Conservation (phyloP, 2,113 vertebrate genomes). For the Candoia aspera region DNA sequence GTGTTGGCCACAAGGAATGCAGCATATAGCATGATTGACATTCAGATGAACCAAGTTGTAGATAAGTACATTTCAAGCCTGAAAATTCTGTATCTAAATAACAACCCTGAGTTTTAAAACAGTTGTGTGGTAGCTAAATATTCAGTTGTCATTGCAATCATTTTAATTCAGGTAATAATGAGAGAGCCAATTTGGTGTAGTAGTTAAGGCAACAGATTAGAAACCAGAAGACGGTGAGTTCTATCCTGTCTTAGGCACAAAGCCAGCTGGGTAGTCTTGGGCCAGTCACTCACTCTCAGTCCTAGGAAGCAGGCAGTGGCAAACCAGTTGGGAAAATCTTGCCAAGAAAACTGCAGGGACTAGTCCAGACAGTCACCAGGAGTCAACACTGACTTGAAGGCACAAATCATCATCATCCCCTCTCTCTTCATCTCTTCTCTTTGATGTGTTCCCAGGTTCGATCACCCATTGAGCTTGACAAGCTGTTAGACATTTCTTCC, state of each 20-base stretch:
- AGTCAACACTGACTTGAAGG: not conserved
- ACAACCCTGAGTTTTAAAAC: not conserved
- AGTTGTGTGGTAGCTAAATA: not conserved
- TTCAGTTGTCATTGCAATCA: not conserved
- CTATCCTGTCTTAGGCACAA: not conserved
- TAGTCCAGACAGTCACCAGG: too few relatives aligned
- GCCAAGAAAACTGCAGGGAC: not conserved
- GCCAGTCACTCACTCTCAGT: not conserved
- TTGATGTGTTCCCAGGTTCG: conserved; percentile 21
- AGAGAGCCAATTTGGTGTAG: not conserved
- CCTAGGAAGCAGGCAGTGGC: not conserved
- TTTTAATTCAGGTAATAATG: not conserved
- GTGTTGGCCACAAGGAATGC: not conserved
- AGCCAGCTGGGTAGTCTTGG: not conserved
- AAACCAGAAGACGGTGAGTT: not conserved
- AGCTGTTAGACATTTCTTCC: conserved; percentile 23
- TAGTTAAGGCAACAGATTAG: not conserved
- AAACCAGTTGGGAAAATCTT: not conserved
- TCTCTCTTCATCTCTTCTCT: not conserved
- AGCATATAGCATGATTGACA: not conserved
- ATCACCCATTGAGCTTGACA: conserved; percentile 13
- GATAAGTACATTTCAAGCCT: not conserved
- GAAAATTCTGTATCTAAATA: not conserved
- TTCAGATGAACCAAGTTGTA: not conserved
- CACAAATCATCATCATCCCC: not conserved